Evolutionary conservation across 2,113 vertebrate species (phyloP).

Genomic region (Natator depressus): DNA sequence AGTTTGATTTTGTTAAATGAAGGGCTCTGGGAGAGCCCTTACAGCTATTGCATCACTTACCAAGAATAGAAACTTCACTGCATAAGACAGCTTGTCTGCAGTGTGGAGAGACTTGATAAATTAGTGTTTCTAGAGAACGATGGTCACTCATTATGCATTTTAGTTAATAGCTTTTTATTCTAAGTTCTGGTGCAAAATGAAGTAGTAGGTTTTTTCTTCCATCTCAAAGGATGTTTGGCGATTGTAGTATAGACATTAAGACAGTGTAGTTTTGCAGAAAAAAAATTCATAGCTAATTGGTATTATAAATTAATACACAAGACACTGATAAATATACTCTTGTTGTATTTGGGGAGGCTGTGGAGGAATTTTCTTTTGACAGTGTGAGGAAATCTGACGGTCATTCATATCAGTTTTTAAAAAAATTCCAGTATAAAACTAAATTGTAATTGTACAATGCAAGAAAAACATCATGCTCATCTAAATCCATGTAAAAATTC

Average conservation of each 20-base stretch:
- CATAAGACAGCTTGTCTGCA: constrained; percentile 58
- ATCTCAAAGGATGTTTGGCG: constrained; percentile 43
- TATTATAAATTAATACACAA: not conserved
- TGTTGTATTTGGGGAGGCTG: constrained; percentile 33
- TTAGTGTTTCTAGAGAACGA: constrained; percentile 50
- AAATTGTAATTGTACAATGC: not conserved
- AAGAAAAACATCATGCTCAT: constrained; percentile 24
- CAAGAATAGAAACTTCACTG: constrained; percentile 63
- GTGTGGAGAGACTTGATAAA: constrained; percentile 55
- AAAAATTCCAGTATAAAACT: constrained; percentile 19
- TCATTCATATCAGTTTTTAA: constrained; percentile 36
- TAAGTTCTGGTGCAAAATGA: constrained; percentile 38
- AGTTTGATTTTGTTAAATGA: constrained; percentile 19
- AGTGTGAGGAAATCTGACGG: constrained; percentile 16
- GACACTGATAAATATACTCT: constrained; percentile 34
- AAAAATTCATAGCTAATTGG: not conserved
- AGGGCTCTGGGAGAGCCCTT: constrained; percentile 69
- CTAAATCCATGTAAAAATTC: constrained; percentile 13
- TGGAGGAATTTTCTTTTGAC: constrained; percentile 26
- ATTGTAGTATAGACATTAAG: constrained; percentile 29
- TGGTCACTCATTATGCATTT: constrained; percentile 34
- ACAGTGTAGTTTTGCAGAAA: constrained; percentile 52
- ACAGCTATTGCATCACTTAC: constrained; percentile 66
- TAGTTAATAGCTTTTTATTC: constrained; percentile 21
- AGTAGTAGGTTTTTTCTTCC: constrained; percentile 31